Evolutionary conservation across 2,797 vertebrate genomes (phyloP).

Genomic region (Momotus momota): DNA sequence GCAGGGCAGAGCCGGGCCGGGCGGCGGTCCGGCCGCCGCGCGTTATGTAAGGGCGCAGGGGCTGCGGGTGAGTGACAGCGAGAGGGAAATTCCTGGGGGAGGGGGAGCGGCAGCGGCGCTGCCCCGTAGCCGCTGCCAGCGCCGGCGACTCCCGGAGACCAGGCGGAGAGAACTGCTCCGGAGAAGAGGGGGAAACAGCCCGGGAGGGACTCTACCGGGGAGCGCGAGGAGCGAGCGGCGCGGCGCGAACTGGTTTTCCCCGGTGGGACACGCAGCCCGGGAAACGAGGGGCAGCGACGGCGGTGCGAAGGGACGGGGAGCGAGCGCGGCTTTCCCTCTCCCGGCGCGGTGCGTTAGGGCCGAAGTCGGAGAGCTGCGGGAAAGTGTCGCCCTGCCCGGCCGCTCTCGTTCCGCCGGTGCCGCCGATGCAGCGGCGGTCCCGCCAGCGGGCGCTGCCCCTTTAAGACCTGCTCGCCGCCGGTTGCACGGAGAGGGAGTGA

Average conservation of each 20-base stretch:
- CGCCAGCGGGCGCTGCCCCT: conserved; percentile 65
- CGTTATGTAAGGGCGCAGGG: conserved; percentile 75
- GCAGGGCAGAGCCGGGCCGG: background rate
- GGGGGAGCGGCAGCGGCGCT: conserved; percentile 60
- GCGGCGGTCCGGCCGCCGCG: conserved; percentile 22
- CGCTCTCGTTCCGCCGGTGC: background rate
- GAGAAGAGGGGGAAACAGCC: conserved; percentile 12
- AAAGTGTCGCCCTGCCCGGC: background rate
- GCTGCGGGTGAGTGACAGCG: conserved; percentile 73
- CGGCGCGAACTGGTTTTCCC: background rate
- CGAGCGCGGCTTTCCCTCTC: background rate
- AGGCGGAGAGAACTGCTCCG: conserved; percentile 24
- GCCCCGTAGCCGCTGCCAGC: conserved; percentile 58
- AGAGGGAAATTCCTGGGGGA: conserved; percentile 75
- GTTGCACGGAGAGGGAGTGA: conserved; percentile 89
- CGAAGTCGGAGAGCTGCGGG: background rate
- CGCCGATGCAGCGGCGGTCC: background rate
- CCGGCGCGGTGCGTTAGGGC: background rate
- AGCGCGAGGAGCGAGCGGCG: background rate
- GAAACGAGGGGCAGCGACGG: background rate
- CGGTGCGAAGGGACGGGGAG: background rate
- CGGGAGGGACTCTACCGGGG: background rate
- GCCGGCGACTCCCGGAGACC: conserved; percentile 56
- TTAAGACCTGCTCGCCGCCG: conserved; percentile 80
- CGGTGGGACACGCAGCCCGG: background rate